Evolutionary conservation across 92 coral and sea anemone genomes (phyloP).

Genomic region (Phenganax subtilis): DNA sequence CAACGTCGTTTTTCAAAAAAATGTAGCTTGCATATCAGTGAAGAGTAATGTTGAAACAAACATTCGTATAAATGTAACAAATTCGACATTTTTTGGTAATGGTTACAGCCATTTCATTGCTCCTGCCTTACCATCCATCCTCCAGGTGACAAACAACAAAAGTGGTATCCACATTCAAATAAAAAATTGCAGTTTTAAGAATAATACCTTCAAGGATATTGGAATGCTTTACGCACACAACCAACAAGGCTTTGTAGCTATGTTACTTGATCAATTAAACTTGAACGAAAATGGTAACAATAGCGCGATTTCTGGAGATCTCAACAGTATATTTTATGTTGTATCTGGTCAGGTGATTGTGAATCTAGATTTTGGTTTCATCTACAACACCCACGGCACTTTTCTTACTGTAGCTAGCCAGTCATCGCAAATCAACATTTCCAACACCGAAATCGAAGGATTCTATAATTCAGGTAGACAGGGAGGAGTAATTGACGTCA

Average conservation of each 20-base stretch:
- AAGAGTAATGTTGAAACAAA: neutral
- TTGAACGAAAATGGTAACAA: slow-evolving; percentile 16
- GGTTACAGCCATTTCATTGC: neutral
- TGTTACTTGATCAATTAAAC: neutral
- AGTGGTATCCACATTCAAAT: slow-evolving; percentile 12
- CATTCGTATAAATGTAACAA: slow-evolving; percentile 9
- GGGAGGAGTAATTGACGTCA: slow-evolving; percentile 35
- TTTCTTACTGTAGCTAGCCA: slow-evolving; percentile 1
- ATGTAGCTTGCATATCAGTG: slow-evolving; percentile 30
- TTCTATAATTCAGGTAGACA: neutral
- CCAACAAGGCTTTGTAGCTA: neutral
- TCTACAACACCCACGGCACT: slow-evolving; percentile 3
- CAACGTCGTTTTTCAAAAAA: slow-evolving; percentile 31
- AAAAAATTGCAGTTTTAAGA: slow-evolving; percentile 25
- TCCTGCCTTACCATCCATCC: neutral
- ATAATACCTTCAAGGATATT: slow-evolving; percentile 4
- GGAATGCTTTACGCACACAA: slow-evolving; percentile 29
- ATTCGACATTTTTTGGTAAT: slow-evolving; percentile 32
- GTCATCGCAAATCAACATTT: neutral
- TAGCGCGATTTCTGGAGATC: neutral
- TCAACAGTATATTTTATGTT: slow-evolving; percentile 9
- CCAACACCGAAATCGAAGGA: neutral
- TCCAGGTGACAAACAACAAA: neutral
- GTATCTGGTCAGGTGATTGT: neutral
- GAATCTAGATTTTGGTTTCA: neutral